Conservation (phyloP, 2,113 vertebrate genomes). For the Callionymus lyra region DNA sequence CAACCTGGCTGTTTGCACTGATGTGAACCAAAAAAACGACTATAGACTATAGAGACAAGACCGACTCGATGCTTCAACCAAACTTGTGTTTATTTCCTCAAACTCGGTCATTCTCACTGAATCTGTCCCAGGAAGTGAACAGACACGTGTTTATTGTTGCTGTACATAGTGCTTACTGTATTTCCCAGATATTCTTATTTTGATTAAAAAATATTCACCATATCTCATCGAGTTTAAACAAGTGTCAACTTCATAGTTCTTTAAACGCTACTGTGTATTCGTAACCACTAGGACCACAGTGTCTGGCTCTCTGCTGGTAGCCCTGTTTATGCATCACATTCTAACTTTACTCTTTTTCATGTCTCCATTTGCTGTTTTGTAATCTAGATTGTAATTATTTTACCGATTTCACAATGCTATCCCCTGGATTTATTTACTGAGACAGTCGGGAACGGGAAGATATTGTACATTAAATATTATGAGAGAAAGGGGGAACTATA, state of each 20-base stretch:
- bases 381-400: constrained; percentile 63
- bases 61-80: background rate
- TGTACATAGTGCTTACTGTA: constrained; percentile 48
- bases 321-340: constrained; percentile 35
- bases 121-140: constrained; percentile 1
- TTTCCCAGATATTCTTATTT: constrained; percentile 21
- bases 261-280: constrained; percentile 14
- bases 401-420: constrained; percentile 32
- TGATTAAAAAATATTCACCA: constrained; percentile 2
- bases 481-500: constrained; percentile 30
- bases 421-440: constrained; percentile 41
- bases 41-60: background rate
- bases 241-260: background rate
- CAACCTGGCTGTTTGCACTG: background rate
- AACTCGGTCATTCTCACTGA: too few species aligned
- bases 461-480: constrained; percentile 55
- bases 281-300: constrained; percentile 59
- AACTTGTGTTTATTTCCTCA: background rate
- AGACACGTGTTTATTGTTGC: constrained; percentile 27
- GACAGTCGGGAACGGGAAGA: constrained; percentile 21
- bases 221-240: background rate
- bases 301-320: constrained; percentile 60
- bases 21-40: background rate
- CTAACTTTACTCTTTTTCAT: constrained; percentile 15
- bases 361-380: constrained; percentile 46